Conservation (phyloP, 1,140 invertebrate species). For the Pteromalus puparum region DNA sequence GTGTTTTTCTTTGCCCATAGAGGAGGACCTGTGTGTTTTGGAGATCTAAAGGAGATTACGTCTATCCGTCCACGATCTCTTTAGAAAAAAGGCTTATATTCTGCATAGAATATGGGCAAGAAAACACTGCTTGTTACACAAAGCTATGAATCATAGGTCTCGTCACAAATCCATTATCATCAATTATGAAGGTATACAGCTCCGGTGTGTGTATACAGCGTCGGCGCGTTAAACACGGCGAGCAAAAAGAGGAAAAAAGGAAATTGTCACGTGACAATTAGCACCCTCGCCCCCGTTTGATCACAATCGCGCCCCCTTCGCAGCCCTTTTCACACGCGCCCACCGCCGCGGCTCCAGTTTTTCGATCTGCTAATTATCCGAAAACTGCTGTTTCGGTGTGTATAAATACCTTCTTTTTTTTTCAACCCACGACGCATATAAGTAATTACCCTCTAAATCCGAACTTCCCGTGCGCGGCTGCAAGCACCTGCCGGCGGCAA, state of each 20-base stretch:
- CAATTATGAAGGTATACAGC: neutral
- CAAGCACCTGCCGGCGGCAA: neutral
- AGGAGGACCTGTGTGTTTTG: too few relatives aligned
- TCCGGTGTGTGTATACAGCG: neutral
- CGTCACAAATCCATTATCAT: slow-evolving; percentile 31
- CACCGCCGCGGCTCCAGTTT: neutral
- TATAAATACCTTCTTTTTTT: too few relatives aligned
- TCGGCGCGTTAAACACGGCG: neutral
- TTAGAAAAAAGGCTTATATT: too few relatives aligned
- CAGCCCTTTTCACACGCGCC: slow-evolving; percentile 3
- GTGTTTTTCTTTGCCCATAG: too few relatives aligned
- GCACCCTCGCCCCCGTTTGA: slow-evolving; percentile 8
- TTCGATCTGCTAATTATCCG: neutral
- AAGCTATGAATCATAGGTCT: slow-evolving; percentile 1
- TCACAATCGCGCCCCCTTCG: neutral
- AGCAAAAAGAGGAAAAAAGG: neutral
- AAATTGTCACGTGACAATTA: slow-evolving; percentile 38
- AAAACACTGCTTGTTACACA: neutral
- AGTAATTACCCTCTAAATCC: neutral
- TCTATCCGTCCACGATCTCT: too few relatives aligned
- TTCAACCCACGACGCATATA: too few relatives aligned
- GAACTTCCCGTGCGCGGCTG: neutral
- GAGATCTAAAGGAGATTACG: too few relatives aligned
- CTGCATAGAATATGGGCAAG: neutral
- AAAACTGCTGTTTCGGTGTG: neutral